Base-by-base conservation (phyloP, 1,140 invertebrate genomes). In the Himalopsyche phryganea region DNA sequence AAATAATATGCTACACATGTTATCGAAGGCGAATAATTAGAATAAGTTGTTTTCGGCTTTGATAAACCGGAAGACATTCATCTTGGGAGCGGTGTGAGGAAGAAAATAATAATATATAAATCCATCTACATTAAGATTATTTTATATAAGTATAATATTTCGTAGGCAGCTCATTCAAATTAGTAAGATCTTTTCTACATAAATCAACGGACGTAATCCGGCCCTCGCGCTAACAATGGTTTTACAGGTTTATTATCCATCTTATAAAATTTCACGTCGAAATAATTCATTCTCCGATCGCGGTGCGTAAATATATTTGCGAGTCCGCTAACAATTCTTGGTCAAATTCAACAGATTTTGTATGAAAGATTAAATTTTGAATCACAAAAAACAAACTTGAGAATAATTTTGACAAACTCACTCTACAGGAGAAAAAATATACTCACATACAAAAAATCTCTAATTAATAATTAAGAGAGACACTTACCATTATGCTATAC, bases 251-350 rank as follows among this genome's bases (percentile, higher is more conserved):
- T 63, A 63, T 63, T 63, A 63, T 59, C 56, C 56, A 50, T 63
- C 61, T 63, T 63, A 63, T 63, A 63, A 63, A 63, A 63, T 63
- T 63, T 59, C 61, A 54, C 56, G 61, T 63, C 61, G 61, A 57
- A 59, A 63, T 63, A 63, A 63, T 59, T 63, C 61, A 63, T 63
- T 63, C 52, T 38, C 50, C 61, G 61, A 63, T 63, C 56, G 54
- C 47, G 54, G 53, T 48, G 53, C 23, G 11, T 55, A 45, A 55
- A 55, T 48, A 55, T 42, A 48, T 40, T 40, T 23, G 23, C 13
- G 47, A 23, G 55, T 14, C 1, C 6, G 28, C 15, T 15, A 17
- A 9, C 2, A 18, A 20, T 23, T 15, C 11, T 18, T 20, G 50
- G 18, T 18, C 17, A 2, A 28, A 14, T 17, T 41, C 11, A 3